Percentiles rank a stretch among this genome's conserved stretches.
Evolutionary conservation across 2,888 invertebrate genomes (phyloP).

Genomic region (Cantharis rustica): DNA sequence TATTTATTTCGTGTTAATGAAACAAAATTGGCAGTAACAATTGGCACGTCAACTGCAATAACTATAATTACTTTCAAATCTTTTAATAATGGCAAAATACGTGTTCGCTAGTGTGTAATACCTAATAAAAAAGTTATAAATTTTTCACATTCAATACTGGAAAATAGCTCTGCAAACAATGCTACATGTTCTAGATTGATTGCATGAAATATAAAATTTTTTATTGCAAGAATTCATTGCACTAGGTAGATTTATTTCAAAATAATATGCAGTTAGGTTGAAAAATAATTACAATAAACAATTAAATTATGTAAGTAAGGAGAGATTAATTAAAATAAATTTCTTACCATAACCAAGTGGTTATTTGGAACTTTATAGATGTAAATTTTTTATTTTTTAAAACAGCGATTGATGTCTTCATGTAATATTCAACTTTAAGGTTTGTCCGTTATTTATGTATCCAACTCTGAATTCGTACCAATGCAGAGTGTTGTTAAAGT

Average conservation of each 20-base stretch:
- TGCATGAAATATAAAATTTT: background rate
- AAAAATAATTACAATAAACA: background rate
- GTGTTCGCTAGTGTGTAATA: background rate
- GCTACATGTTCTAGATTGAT: background rate
- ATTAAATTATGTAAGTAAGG: no score
- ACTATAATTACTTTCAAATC: background rate
- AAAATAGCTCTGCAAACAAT: background rate
- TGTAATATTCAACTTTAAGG: background rate
- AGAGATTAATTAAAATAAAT: no score
- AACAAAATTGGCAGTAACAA: no score
- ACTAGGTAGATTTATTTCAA: background rate
- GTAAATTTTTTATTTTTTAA: no score
- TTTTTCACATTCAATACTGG: background rate
- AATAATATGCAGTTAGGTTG: background rate
- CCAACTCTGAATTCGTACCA: background rate
- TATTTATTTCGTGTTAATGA: no score
- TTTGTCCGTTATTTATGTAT: background rate
- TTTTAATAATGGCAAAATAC: background rate
- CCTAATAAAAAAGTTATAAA: background rate
- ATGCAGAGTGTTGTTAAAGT: background rate
- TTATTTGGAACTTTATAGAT: no score
- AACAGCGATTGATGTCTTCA: no score
- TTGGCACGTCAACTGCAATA: background rate
- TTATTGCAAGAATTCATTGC: background rate
- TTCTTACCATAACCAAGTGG: no score